These are phyloP conservation scores for Terrapene triunguis DNA, from an alignment of 2,113 vertebrate genomes.

Conservation along the genomic window DNA sequence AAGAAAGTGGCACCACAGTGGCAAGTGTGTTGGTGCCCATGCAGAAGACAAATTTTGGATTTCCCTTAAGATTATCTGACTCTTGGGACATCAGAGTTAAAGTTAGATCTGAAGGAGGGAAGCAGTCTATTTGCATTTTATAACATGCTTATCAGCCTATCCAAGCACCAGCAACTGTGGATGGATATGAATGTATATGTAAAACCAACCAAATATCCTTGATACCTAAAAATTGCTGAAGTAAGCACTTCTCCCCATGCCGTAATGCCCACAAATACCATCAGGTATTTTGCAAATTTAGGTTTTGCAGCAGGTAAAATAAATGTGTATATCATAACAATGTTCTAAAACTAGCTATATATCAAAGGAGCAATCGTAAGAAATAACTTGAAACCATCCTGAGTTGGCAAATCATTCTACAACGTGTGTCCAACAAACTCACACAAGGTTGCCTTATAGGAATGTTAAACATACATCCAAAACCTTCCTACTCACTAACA, in stretches of 20 bases:
- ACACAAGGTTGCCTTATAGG: neutral
- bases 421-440: neutral
- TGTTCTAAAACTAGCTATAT: conserved; percentile 42
- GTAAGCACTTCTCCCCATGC: conserved; percentile 4
- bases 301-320: neutral
- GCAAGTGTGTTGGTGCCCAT: neutral
- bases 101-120: conserved; percentile 25
- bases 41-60: conserved; percentile 14
- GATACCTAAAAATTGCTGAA: conserved; percentile 25
- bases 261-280: conserved; percentile 31
- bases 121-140: neutral
- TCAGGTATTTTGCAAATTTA: conserved; percentile 45
- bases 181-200: conserved; percentile 28
- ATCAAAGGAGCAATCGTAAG: neutral
- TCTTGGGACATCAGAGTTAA: neutral
- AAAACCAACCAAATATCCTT: conserved; percentile 3
- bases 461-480: neutral
- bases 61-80: neutral
- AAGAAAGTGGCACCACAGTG: conserved; percentile 45
- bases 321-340: conserved; percentile 23
- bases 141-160: conserved; percentile 24
- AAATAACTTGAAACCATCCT: conserved; percentile 37
- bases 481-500: conserved; percentile 19
- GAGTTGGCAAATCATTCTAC: neutral
- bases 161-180: conserved; percentile 31